Base-by-base conservation (phyloP, 2,113 vertebrate genomes). In the Sardina pilchardus region DNA sequence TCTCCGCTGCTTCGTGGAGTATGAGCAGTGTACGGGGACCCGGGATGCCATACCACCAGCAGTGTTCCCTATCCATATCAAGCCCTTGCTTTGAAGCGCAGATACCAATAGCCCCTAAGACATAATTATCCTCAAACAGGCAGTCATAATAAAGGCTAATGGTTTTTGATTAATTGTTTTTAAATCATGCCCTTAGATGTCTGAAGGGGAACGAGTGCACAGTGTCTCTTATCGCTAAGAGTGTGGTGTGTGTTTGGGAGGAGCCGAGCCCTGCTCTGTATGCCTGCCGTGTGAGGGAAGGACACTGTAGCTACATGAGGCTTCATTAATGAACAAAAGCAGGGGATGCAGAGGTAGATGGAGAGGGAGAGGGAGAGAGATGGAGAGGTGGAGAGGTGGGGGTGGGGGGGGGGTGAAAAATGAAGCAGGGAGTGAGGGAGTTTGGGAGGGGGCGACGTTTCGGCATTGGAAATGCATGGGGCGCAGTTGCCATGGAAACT, bases 401-500 rank as follows among this genome's bases (percentile, higher is more conserved):
- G 81, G 44, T 81, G 34, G 63, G 81, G 44, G 83, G 34, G 63
- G 50, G 78, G 81, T n/a, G 50, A 82, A 67, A 45, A 17, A n/a
- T 3, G 21, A 59, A 82, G 30, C 63, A 87, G 63, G 19, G 82
- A 81, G 81, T 56, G 44, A 75, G 36, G n/a, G n/a, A 26, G 81
- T 85, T 42, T 63, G 43, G 42, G 81, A 53, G 47, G 83, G 67
- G 85, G 82, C 34, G 83, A 87, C 44, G 34, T 59, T 59, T 86
- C 83, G 67, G 81, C 87, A 63, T 50, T 84, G 85, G 84, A 84
- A 89, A 88, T 85, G 86, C 89, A 89, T 56, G 82, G 88, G 81
- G 83, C 26, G 84, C 86, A 85, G 91, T 93, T 92, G 89, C 91
- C 90, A 92, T 93, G 89, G 91, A 88, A 93, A 93, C 91, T 86